A percentile compares a stretch with the other conserved stretches of the same genome.
Evolutionary conservation across 2,888 invertebrate genomes (phyloP).

Genomic region (Euplagia quadripunctaria): DNA sequence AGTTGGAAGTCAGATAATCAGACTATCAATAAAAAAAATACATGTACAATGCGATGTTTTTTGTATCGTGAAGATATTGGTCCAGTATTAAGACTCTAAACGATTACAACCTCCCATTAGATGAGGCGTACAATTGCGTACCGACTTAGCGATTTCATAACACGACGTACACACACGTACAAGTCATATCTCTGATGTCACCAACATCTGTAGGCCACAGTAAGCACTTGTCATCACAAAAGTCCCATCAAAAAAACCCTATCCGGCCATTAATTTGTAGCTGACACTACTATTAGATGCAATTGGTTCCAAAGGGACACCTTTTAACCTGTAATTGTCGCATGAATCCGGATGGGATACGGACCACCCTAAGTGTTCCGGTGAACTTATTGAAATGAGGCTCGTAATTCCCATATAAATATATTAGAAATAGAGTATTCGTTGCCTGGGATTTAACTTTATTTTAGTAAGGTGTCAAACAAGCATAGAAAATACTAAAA

Average conservation of each 20-base stretch:
- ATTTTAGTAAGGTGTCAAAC: too few relatives aligned
- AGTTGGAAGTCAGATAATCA: too few relatives aligned
- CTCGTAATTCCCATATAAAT: background rate
- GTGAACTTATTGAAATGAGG: background rate
- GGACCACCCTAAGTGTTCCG: slow-evolving; percentile 6
- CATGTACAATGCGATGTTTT: too few relatives aligned
- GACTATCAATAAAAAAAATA: too few relatives aligned
- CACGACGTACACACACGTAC: too few relatives aligned
- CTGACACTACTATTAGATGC: slow-evolving; percentile 2
- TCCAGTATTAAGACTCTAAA: background rate
- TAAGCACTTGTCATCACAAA: background rate
- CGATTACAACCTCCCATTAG: background rate
- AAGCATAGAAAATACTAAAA: too few relatives aligned
- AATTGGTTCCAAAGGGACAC: background rate
- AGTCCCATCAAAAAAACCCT: background rate
- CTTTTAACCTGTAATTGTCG: slow-evolving; percentile 5
- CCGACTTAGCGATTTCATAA: too few relatives aligned
- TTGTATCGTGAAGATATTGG: too few relatives aligned
- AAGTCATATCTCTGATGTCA: background rate
- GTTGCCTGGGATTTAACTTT: background rate
- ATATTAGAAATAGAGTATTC: background rate
- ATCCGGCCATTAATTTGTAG: slow-evolving; percentile 8
- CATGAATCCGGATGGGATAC: background rate
- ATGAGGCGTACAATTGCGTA: background rate
- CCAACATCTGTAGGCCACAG: background rate